Conservation (phyloP, 2,888 invertebrate species). For the Keiferia lycopersicella region DNA sequence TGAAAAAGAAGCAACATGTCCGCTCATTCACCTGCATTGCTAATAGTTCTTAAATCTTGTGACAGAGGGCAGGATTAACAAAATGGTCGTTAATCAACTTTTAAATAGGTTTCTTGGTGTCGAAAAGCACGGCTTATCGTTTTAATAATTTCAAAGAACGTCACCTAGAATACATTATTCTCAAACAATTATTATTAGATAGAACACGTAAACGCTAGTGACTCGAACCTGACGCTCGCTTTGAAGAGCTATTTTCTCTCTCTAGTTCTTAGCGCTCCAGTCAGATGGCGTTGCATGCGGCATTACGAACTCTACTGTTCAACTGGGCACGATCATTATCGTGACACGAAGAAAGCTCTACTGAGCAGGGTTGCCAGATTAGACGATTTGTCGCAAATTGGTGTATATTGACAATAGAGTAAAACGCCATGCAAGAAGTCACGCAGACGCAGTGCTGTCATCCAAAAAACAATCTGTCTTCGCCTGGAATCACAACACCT, state of each 20-base stretch:
- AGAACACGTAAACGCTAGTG: neutral
- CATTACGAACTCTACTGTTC: slow-evolving; percentile 29
- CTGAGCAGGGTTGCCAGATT: neutral
- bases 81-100: neutral
- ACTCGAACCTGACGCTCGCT: neutral
- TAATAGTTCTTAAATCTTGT: slow-evolving; percentile 28
- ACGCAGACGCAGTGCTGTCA: no score
- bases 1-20: slow-evolving; percentile 32
- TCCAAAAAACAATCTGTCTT: no score
- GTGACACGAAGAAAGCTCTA: slow-evolving; percentile 34
- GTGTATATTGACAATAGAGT: no score
- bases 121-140: neutral
- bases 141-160: neutral
- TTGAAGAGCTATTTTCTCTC: neutral
- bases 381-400: no score
- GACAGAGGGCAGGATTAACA: slow-evolving; percentile 41
- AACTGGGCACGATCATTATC: slow-evolving; percentile 59
- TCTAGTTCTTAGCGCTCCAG: neutral
- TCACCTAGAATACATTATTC: neutral
- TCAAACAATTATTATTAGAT: neutral
- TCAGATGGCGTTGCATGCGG: slow-evolving; percentile 48
- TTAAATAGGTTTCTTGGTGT: neutral
- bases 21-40: slow-evolving; percentile 33
- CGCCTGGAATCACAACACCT: no score
- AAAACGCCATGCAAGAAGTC: no score